Conservation (phyloP, 2,797 vertebrate genomes). For the Melanotaenia nigrans region DNA sequence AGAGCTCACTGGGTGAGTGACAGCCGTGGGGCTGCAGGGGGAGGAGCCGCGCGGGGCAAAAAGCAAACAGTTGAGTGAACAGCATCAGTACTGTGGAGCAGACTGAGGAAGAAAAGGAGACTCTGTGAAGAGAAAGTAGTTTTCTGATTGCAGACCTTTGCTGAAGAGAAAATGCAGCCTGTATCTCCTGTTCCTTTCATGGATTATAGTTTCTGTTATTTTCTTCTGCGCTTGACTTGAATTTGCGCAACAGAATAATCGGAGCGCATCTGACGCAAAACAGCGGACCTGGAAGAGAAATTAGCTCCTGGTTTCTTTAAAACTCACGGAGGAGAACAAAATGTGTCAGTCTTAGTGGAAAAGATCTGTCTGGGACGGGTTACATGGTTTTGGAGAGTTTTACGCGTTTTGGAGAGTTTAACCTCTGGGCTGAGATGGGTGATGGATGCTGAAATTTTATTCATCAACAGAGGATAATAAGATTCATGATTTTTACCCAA, state of each 20-base stretch:
- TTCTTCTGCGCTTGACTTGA: neutral
- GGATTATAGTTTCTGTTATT: neutral
- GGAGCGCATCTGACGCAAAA: neutral
- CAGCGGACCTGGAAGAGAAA: neutral
- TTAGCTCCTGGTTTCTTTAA: neutral
- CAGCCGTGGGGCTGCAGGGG: constrained; percentile 67
- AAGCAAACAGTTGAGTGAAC: constrained; percentile 85
- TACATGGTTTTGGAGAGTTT: constrained; percentile 52
- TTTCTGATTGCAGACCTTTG: neutral
- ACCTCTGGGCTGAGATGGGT: constrained; percentile 21
- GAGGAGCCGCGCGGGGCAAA: constrained; percentile 84
- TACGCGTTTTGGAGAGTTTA: constrained; percentile 63
- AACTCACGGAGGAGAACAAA: constrained; percentile 23
- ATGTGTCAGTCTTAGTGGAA: constrained; percentile 56
- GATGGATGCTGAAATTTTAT: constrained; percentile 59
- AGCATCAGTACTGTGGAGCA: constrained; percentile 82
- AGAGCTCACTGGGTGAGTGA: constrained; percentile 58
- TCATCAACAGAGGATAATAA: constrained; percentile 48
- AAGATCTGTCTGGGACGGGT: neutral
- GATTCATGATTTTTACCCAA: constrained; percentile 54
- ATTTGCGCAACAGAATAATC: neutral
- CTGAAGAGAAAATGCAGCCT: neutral
- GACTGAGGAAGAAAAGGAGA: constrained; percentile 33
- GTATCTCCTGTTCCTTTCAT: neutral
- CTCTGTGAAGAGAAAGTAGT: neutral